Conservation (phyloP, 2,888 invertebrate genomes). For the Yponomeuta evonymella region DNA sequence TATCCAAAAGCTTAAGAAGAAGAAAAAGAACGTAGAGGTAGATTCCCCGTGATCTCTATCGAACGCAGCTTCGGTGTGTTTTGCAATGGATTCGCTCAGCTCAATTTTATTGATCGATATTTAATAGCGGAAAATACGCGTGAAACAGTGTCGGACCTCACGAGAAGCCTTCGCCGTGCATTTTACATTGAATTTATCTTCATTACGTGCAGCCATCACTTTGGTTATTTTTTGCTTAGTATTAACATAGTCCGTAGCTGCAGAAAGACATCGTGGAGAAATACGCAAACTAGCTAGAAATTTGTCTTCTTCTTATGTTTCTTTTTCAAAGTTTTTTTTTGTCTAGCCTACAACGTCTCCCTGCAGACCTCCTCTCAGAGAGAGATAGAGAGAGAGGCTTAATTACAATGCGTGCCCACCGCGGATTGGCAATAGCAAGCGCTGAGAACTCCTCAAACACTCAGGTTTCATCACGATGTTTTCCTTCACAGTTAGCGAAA, state of each 20-base stretch:
- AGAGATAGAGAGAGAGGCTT: too few relatives aligned
- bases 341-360: too few relatives aligned
- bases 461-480: too few relatives aligned
- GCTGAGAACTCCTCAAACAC: too few relatives aligned
- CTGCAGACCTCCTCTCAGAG: too few relatives aligned
- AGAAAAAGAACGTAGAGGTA: too few relatives aligned
- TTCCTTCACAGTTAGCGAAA: too few relatives aligned
- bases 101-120: slow-evolving; percentile 23
- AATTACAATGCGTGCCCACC: too few relatives aligned
- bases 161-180: neutral
- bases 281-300: neutral
- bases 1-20: too few relatives aligned
- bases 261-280: neutral
- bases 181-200: neutral
- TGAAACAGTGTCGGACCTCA: slow-evolving; percentile 12
- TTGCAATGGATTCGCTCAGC: neutral
- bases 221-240: neutral
- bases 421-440: too few relatives aligned
- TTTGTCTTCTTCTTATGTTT: too few relatives aligned
- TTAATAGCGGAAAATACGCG: slow-evolving; percentile 25
- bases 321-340: too few relatives aligned
- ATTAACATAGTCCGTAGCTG: neutral
- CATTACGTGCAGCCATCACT: neutral
- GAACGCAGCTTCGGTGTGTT: neutral
- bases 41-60: neutral